Base-by-base conservation (phyloP, 2,888 invertebrate species). In the Atethmia centrago region DNA sequence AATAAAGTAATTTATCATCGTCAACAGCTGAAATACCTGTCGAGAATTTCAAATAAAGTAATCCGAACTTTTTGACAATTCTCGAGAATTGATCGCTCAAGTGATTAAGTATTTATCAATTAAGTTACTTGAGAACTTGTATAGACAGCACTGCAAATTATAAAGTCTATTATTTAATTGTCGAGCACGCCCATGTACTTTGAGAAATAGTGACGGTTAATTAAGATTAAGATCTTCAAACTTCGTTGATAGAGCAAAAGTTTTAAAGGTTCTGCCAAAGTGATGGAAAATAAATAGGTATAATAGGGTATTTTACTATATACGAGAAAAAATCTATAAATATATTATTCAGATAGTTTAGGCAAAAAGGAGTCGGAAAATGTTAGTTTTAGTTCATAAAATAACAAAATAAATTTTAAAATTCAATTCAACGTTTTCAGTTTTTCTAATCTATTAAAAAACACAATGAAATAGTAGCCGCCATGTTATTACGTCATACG, bases 51-150 rank as follows among this genome's bases (percentile, higher is more conserved):
- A 75, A 82, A 85, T 85, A 63, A 77, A 77, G 70, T 85, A 74
- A 73, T 64, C n/a, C 49, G n/a, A 87, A 87, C 78, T 87, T 83
- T 85, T 77, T 85, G 75, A 73, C 71, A 78, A 75, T 77, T 51
- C 64, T 53, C 56, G 25, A 55, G 66, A 82, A 82, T 79, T 81
- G 72, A 84, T 83, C 67, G 69, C 74, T 70, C 16, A 63, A 79
- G 70, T 73, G 67, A 78, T 78, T 65, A 78, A 85, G 71, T 85
- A 78, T 87, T 85, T 80, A 83, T 77, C 76, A 85, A 87, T 85
- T 77, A 85, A 74, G 70, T 66, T 63, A 58, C 51, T 82, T 65
- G 40, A 56, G 49, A 76, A 78, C 49, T 80, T 71, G 53, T 45
- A 31, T 45, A 45, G 40, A 68, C 31, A 62, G 58, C 36, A 71